Conservation (phyloP, 2,113 vertebrate species). For the Cyanocitta stelleri region DNA sequence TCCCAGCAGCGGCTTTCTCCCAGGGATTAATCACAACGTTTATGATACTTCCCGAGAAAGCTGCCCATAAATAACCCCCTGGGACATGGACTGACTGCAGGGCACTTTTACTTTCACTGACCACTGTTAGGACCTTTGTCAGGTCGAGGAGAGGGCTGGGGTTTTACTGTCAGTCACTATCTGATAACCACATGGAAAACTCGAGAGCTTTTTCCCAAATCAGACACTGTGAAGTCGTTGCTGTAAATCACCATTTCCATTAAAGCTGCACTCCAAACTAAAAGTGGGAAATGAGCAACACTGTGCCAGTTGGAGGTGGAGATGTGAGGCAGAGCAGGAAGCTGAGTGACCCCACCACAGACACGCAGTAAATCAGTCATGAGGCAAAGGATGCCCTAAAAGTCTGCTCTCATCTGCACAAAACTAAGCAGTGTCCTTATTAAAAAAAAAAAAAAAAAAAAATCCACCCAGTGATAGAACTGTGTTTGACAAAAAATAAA, state of each 20-base stretch:
- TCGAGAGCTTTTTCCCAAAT: not conserved
- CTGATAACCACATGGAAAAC: not conserved
- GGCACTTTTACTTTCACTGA: not conserved
- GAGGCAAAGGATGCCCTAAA: not conserved
- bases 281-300: not conserved
- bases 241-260: not conserved
- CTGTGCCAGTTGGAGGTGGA: not conserved
- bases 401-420: not conserved
- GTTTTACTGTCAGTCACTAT: not conserved
- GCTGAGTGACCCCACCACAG: not conserved
- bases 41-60: not conserved
- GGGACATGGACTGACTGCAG: not conserved
- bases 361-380: rapidly evolving
- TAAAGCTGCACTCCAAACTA: not conserved
- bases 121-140: not conserved
- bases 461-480: not conserved
- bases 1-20: not conserved
- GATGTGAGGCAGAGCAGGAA: not conserved
- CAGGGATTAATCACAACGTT: not conserved
- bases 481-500: not conserved
- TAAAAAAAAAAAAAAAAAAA: not conserved
- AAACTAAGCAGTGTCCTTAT: not conserved
- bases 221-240: not conserved
- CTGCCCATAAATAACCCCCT: not conserved
- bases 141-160: not conserved